phyloP scores from a whole-genome alignment of 2,113 vertebrate species.

The Vimba vimba region DNA sequence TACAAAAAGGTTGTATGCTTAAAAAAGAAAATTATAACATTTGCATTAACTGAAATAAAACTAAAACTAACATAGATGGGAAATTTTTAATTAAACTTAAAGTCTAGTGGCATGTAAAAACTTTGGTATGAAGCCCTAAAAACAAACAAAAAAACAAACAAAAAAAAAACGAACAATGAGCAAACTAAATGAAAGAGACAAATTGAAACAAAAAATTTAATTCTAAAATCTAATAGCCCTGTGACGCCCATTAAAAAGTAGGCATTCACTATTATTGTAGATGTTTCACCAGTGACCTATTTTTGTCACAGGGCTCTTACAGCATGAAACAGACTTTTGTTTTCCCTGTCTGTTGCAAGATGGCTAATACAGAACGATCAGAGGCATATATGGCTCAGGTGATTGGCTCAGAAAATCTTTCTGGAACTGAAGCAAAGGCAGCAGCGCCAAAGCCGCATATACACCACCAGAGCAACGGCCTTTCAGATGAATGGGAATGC shows the following conservation, averaged over 20 bases:
- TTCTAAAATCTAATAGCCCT: background rate
- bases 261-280: background rate
- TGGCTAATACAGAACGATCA: background rate
- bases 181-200: background rate
- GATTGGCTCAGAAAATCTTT: slow-evolving; percentile 27
- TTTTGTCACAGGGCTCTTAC: background rate
- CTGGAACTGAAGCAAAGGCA: background rate
- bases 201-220: background rate
- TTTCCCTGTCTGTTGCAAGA: background rate
- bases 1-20: no score
- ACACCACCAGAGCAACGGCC: background rate
- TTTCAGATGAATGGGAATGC: background rate
- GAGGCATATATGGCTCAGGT: slow-evolving; percentile 4
- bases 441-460: background rate
- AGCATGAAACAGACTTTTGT: background rate
- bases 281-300: slow-evolving; percentile 1
- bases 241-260: background rate
- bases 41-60: background rate
- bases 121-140: background rate
- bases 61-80: background rate
- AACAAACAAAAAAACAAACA: background rate
- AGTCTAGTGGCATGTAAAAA: no score
- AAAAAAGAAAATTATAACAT: background rate
- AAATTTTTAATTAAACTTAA: background rate
- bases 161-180: background rate